Percentiles rank a stretch among this genome's conserved stretches.
Evolutionary conservation across 2,888 invertebrate genomes (phyloP).

Genomic region (Neoaliturus tenellus): DNA sequence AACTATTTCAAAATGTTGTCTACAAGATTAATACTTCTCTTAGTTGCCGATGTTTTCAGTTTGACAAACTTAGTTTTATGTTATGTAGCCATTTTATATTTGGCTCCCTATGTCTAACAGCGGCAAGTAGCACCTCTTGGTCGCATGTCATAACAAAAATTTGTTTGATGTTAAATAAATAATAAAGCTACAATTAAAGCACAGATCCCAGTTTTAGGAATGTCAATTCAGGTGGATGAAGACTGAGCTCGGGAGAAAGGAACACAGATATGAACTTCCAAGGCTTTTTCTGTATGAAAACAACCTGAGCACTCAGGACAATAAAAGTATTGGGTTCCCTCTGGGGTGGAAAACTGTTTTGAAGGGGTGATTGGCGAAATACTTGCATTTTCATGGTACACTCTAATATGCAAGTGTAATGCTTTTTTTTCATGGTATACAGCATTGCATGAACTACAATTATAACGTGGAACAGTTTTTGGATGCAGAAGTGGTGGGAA

Average conservation of each 20-base stretch:
- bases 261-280: background rate
- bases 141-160: too few relatives aligned
- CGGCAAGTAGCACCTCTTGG: too few relatives aligned
- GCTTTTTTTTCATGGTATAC: background rate
- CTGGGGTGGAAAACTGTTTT: background rate
- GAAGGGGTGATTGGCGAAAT: background rate
- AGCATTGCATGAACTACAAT: background rate
- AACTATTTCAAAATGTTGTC: too few relatives aligned
- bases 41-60: too few relatives aligned
- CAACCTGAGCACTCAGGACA: background rate
- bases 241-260: background rate
- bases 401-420: background rate
- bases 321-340: background rate
- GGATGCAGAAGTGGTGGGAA: background rate
- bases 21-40: too few relatives aligned
- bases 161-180: too few relatives aligned
- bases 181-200: too few relatives aligned
- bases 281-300: background rate
- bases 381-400: background rate
- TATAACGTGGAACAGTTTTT: background rate
- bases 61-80: too few relatives aligned
- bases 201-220: background rate
- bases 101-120: too few relatives aligned
- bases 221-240: background rate
- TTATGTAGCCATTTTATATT: too few relatives aligned